These are phyloP conservation scores for Leptestheria dahalacensis DNA, from an alignment of 1,140 invertebrate genomes.

Conservation along the genomic window DNA sequence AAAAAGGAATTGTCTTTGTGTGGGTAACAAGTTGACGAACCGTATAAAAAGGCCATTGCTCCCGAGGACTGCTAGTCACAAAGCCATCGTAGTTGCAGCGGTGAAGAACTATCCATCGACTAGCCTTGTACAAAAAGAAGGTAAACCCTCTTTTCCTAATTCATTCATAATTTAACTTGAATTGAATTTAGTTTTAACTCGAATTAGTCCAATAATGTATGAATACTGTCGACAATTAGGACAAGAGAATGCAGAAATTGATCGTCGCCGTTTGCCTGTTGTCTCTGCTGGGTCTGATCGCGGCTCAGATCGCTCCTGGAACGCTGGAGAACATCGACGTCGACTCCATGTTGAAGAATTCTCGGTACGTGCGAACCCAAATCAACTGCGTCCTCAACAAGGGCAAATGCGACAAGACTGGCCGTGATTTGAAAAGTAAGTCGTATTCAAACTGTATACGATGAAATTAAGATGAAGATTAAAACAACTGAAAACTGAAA, in stretches of 20 bases:
- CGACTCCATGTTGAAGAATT: conserved; percentile 13
- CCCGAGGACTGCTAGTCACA: too few species aligned
- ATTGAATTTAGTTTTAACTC: too few species aligned
- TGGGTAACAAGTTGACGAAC: too few species aligned
- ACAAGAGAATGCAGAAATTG: background rate
- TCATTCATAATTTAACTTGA: too few species aligned
- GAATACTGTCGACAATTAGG: too few species aligned
- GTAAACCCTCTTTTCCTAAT: too few species aligned
- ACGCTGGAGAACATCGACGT: conserved; percentile 17
- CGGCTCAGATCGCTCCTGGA: background rate
- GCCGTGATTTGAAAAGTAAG: conserved; percentile 16
- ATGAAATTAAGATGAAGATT: background rate
- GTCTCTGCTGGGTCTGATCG: background rate
- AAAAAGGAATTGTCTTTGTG: too few species aligned
- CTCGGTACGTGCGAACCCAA: conserved; percentile 11
- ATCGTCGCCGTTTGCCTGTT: background rate
- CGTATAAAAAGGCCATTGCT: too few species aligned
- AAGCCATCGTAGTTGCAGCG: too few species aligned
- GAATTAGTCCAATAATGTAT: too few species aligned
- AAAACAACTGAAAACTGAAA: background rate
- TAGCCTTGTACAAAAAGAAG: too few species aligned
- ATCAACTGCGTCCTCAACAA: conserved; percentile 13
- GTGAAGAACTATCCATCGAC: too few species aligned
- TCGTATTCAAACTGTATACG: background rate
- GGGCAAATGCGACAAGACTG: conserved; percentile 15